Evolutionary conservation across 2,797 vertebrate genomes (phyloP), one percentile per base, ranked within the genome.

Genomic region (Hemibagrus guttatus): DNA sequence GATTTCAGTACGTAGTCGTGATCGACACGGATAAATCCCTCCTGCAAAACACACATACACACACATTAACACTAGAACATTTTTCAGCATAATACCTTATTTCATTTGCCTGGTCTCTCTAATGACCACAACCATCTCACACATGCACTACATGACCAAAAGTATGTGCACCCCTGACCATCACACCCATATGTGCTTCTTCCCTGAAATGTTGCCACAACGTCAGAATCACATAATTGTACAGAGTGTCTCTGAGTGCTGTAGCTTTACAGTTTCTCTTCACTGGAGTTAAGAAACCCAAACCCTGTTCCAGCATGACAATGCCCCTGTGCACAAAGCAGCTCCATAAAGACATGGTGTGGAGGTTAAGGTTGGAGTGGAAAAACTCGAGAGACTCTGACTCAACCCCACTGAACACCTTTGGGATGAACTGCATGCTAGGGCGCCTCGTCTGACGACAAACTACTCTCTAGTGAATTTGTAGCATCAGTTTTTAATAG

Each of bases 1-100:
- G 97, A 96, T 89, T 97, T 97, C 13, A 97, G 90, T 5, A 98
- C 95, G 0, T 97, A 98, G 92, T 98, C 97, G 17, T 96, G 96
- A 91, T 98, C 97, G 0, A 98, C 97, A 0, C 96, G 95, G 83
- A 97, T 88, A 86, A 98, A 97, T 58, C 97, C 97, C 0, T 96
- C 96, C 97, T 98, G 92, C 76, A 88, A 84, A 13, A 84, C 63
- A 64, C 11, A 66, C 54, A 69, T 28, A 64, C 49, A 69, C 31
- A 46, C 9, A 13, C 19, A 49, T 23, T 26, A 42, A 26, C 42
- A 46, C 39, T 72, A 28, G 21, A 28, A 3, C 16, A 42, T 54
- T 19, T 52, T 54, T 56, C 13, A 31, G 1, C 39, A 46, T 46
- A 74, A 46, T 13, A 3, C 9, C 21, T 71, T 46, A 42, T 42